phyloP scores from a whole-genome alignment of 2,888 invertebrate genomes.

The Chelonus formosanus region DNA sequence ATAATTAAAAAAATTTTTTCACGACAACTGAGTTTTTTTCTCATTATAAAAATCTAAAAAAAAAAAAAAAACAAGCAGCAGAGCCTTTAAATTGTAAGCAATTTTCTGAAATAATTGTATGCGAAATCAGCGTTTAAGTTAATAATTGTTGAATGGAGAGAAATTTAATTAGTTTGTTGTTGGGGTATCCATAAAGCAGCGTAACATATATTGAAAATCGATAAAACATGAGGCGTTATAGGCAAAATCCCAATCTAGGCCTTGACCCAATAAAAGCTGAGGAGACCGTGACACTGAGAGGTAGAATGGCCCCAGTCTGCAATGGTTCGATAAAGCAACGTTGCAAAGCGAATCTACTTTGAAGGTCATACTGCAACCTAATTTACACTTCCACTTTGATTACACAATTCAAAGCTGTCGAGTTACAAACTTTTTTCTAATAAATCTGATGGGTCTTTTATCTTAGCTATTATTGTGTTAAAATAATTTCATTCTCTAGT shows the following conservation, averaged over 20 bases:
- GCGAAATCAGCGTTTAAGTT: neutral
- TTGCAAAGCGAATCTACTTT: constrained; percentile 46
- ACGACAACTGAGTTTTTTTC: too few relatives aligned
- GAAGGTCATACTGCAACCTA: constrained; percentile 51
- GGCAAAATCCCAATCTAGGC: constrained; percentile 39
- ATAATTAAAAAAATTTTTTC: too few relatives aligned
- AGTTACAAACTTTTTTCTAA: constrained; percentile 1
- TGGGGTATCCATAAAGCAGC: too few relatives aligned
- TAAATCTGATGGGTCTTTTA: too few relatives aligned
- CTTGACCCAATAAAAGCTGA: constrained; percentile 43
- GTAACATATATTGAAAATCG: constrained; percentile 3
- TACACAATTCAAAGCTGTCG: constrained; percentile 5
- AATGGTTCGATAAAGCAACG: constrained; percentile 57
- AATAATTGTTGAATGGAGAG: neutral
- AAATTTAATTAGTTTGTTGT: too few relatives aligned
- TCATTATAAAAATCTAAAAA: too few relatives aligned
- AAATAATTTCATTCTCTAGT: too few relatives aligned
- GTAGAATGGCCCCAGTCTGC: constrained; percentile 49
- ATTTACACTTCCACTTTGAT: constrained; percentile 40
- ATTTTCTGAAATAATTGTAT: too few relatives aligned
- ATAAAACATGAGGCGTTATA: constrained; percentile 14
- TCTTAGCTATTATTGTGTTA: too few relatives aligned
- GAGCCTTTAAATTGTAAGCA: too few relatives aligned
- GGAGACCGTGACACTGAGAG: constrained; percentile 44
- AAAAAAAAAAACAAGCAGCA: too few relatives aligned